A percentile compares a stretch with the other conserved stretches of the same genome.
Conservation (phyloP, 2,797 vertebrate genomes). For the Telmatherina bonti region DNA sequence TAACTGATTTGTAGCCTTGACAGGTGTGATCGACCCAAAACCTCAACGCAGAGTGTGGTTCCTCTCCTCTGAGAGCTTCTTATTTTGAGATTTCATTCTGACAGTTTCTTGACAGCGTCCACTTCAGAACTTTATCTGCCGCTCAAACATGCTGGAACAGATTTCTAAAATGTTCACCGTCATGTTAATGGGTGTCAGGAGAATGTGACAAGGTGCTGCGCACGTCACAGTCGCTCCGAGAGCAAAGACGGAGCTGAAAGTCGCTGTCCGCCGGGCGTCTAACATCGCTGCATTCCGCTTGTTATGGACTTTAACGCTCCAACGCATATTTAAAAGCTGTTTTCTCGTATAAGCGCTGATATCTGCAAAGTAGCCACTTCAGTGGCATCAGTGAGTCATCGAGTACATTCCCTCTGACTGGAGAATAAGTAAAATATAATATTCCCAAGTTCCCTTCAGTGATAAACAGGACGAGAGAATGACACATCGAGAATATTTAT, state of each 20-base stretch:
- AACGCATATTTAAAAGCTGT: too few relatives aligned
- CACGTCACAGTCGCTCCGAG: conserved; percentile 48
- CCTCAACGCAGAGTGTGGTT: conserved; percentile 52
- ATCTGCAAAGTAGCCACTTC: too few relatives aligned
- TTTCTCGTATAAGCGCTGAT: too few relatives aligned
- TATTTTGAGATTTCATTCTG: conserved; percentile 57
- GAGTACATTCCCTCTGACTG: too few relatives aligned
- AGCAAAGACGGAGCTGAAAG: conserved; percentile 6
- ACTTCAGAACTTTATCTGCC: conserved; percentile 50
- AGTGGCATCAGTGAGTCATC: too few relatives aligned
- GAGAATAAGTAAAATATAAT: too few relatives aligned
- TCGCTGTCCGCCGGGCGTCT: background rate
- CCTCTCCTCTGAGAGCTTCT: conserved; percentile 60
- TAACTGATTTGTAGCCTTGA: conserved; percentile 53
- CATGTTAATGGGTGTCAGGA: conserved; percentile 58
- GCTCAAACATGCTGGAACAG: conserved; percentile 47
- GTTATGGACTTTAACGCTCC: too few relatives aligned
- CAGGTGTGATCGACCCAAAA: conserved; percentile 68
- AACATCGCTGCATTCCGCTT: too few relatives aligned
- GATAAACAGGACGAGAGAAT: too few relatives aligned
- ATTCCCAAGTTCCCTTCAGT: too few relatives aligned
- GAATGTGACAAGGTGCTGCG: conserved; percentile 54
- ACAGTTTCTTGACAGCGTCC: conserved; percentile 63
- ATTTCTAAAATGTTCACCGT: conserved; percentile 47
- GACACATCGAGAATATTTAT: too few relatives aligned